A percentile compares a stretch with the other conserved stretches of the same genome.
Conservation (phyloP, 2,113 vertebrate species). For the Cephalopterus ornatus region DNA sequence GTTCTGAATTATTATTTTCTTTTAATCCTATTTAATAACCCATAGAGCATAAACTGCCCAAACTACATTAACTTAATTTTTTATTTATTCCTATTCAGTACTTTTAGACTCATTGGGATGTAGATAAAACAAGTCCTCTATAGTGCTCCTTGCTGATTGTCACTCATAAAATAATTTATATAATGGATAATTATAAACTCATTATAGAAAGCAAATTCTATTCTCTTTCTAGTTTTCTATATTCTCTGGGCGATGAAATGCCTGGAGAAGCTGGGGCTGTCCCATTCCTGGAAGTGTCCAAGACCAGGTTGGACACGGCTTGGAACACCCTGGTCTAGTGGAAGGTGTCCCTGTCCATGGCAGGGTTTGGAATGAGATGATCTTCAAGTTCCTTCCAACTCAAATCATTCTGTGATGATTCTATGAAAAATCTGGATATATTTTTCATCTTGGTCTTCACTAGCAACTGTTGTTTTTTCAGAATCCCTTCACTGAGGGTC, state of each 20-base stretch:
- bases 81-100: neutral
- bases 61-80: rapidly evolving
- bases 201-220: neutral
- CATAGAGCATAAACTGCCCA: neutral
- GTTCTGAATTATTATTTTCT: neutral
- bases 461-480: neutral
- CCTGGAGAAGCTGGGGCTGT: neutral
- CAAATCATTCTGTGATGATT: neutral
- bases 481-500: neutral
- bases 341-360: neutral
- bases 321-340: neutral
- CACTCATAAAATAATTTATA: neutral
- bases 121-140: neutral
- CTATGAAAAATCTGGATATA: neutral
- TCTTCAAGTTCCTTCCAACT: neutral
- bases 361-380: neutral
- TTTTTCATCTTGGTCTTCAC: neutral
- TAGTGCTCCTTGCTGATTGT: neutral
- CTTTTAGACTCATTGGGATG: neutral
- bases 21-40: neutral
- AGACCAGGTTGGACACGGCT: rapidly evolving
- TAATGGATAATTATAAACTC: neutral
- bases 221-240: neutral
- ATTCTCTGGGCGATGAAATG: neutral
- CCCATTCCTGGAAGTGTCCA: neutral